A percentile compares a stretch with the other conserved stretches of the same genome.
Evolutionary conservation across 2,797 vertebrate genomes (phyloP).

Genomic region (Gallirallus australis): DNA sequence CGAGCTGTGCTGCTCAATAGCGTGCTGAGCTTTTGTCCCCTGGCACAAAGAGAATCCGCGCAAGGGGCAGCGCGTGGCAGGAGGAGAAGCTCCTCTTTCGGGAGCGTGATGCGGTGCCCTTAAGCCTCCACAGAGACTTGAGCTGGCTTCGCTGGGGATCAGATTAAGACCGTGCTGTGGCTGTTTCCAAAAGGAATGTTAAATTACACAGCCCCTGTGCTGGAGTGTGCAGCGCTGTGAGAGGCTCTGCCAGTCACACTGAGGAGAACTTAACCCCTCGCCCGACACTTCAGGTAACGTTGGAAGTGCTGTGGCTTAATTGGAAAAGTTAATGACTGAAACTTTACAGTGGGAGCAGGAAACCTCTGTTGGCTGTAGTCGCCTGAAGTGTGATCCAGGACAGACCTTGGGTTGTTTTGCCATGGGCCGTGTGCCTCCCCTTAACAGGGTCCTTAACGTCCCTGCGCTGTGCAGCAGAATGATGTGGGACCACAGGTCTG

Average conservation of each 20-base stretch:
- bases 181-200: background rate
- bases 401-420: accelerated
- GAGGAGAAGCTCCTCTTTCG: background rate
- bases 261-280: background rate
- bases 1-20: background rate
- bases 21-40: background rate
- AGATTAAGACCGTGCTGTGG: background rate
- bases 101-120: background rate
- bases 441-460: background rate
- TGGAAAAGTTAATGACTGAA: background rate
- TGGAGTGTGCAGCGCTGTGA: background rate
- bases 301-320: background rate
- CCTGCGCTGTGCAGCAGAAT: accelerated
- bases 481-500: background rate
- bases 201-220: background rate
- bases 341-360: background rate
- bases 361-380: accelerated
- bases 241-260: background rate
- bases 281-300: background rate
- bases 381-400: background rate
- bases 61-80: too few relatives aligned
- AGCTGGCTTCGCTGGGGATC: background rate
- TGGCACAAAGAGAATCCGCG: background rate
- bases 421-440: accelerated
- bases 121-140: background rate